Conservation (phyloP, 1,140 invertebrate genomes). For the Wiebesia pumilae region DNA sequence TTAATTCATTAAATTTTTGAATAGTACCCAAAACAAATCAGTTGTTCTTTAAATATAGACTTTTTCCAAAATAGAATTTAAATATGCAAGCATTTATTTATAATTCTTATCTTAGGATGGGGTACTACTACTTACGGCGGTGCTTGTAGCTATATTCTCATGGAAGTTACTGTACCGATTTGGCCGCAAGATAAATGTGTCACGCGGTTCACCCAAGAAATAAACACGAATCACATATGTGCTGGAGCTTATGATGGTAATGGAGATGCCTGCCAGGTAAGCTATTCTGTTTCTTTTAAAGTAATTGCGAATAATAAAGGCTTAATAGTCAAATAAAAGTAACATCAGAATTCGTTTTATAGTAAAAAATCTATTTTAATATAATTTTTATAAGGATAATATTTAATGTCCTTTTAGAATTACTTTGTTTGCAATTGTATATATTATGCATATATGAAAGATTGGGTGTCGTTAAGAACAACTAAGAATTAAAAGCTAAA, state of each 20-base stretch:
- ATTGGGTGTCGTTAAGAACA: too few relatives aligned
- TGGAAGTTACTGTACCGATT: slow-evolving; percentile 87
- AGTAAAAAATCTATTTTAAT: neutral
- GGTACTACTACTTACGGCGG: slow-evolving; percentile 82
- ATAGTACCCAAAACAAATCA: neutral
- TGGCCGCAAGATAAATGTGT: slow-evolving; percentile 85
- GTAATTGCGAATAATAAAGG: neutral
- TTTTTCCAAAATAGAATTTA: neutral
- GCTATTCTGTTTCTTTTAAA: slow-evolving; percentile 35
- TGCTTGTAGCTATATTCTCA: slow-evolving; percentile 80
- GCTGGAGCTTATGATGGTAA: slow-evolving; percentile 83
- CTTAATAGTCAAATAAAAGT: neutral
- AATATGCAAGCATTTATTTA: neutral
- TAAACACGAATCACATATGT: slow-evolving; percentile 81
- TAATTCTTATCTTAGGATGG: slow-evolving; percentile 77
- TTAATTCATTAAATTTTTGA: too few relatives aligned
- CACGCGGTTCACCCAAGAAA: slow-evolving; percentile 78
- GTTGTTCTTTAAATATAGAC: neutral
- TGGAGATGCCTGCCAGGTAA: slow-evolving; percentile 87
- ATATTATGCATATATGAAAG: too few relatives aligned
- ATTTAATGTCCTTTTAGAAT: too few relatives aligned
- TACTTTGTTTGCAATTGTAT: too few relatives aligned
- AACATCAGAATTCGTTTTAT: slow-evolving; percentile 7
- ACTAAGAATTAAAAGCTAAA: neutral
- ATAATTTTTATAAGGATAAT: neutral